Percentiles rank a stretch among this genome's conserved stretches.
Evolutionary conservation across 2,888 invertebrate genomes (phyloP).

Genomic region (Yponomeuta sedellus): DNA sequence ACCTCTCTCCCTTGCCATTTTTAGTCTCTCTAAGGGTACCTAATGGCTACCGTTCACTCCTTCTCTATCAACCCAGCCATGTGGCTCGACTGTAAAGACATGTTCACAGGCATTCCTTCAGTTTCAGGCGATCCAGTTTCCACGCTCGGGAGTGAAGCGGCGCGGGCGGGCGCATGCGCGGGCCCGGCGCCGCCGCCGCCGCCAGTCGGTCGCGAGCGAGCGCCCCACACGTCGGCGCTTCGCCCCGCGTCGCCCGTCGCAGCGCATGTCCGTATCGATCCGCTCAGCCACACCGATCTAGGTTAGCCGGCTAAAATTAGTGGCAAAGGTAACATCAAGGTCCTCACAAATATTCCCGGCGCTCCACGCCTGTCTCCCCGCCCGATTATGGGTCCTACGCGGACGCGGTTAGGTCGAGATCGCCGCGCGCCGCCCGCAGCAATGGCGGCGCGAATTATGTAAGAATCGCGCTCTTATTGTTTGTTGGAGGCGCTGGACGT

Average conservation of each 20-base stretch:
- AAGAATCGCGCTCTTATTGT: constrained; percentile 12
- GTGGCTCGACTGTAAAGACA: neutral
- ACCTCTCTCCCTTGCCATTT: too few species aligned
- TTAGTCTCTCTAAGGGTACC: too few species aligned
- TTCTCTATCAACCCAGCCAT: too few species aligned
- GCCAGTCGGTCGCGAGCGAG: constrained; percentile 4
- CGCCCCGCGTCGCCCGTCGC: constrained; percentile 40
- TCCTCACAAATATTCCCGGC: constrained; percentile 13
- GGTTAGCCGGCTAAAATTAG: constrained; percentile 75
- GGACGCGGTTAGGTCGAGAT: constrained; percentile 23
- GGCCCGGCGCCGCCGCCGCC: constrained; percentile 18
- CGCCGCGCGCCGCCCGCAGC: constrained; percentile 17
- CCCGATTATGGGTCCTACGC: neutral
- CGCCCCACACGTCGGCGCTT: constrained; percentile 63
- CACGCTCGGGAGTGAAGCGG: neutral
- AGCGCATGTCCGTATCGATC: constrained; percentile 4
- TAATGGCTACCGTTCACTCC: too few species aligned
- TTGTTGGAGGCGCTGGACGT: neutral
- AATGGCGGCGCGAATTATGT: constrained; percentile 13
- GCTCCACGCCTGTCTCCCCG: constrained; percentile 15
- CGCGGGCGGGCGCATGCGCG: constrained; percentile 29
- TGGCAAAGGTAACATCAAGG: constrained; percentile 41
- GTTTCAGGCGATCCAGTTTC: neutral
- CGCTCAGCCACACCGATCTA: constrained; percentile 41
- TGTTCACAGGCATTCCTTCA: neutral